Evolutionary conservation across 2,888 invertebrate species (phyloP).

Genomic region (Embidobia sp.): DNA sequence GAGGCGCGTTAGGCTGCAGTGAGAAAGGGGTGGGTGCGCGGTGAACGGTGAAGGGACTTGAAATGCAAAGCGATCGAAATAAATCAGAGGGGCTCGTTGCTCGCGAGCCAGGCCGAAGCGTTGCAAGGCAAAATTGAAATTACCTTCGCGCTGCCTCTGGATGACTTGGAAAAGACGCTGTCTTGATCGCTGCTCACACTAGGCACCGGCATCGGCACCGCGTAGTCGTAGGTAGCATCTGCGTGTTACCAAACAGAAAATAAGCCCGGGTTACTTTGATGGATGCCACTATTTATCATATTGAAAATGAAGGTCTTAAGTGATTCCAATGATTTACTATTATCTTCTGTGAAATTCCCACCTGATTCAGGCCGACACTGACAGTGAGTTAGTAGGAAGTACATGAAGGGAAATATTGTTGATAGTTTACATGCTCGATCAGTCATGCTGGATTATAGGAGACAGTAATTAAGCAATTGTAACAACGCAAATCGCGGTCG

Average conservation of each 20-base stretch:
- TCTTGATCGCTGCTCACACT: slow-evolving; percentile 80
- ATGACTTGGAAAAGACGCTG: slow-evolving; percentile 80
- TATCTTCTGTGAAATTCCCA: slow-evolving; percentile 18
- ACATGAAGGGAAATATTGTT: background rate
- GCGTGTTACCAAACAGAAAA: slow-evolving; percentile 57
- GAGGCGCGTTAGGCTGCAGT: no score
- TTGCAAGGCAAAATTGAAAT: slow-evolving; percentile 62
- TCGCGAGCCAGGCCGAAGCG: slow-evolving; percentile 50
- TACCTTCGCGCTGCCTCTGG: slow-evolving; percentile 80
- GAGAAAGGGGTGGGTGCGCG: no score
- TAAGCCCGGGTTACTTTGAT: slow-evolving; percentile 47
- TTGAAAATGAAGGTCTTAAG: slow-evolving; percentile 32
- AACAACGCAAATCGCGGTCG: no score
- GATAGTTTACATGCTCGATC: no score
- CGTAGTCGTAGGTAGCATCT: slow-evolving; percentile 81
- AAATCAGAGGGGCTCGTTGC: slow-evolving; percentile 50
- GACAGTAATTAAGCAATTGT: no score
- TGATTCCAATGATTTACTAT: slow-evolving; percentile 46
- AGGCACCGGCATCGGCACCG: slow-evolving; percentile 79
- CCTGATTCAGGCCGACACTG: slow-evolving; percentile 20
- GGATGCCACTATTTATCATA: slow-evolving; percentile 46
- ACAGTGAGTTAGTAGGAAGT: slow-evolving; percentile 8
- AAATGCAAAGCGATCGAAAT: slow-evolving; percentile 62
- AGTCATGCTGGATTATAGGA: no score
- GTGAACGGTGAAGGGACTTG: no score